Evolutionary conservation across 2,888 invertebrate species (phyloP).

Genomic region (Amphipoea lucens): DNA sequence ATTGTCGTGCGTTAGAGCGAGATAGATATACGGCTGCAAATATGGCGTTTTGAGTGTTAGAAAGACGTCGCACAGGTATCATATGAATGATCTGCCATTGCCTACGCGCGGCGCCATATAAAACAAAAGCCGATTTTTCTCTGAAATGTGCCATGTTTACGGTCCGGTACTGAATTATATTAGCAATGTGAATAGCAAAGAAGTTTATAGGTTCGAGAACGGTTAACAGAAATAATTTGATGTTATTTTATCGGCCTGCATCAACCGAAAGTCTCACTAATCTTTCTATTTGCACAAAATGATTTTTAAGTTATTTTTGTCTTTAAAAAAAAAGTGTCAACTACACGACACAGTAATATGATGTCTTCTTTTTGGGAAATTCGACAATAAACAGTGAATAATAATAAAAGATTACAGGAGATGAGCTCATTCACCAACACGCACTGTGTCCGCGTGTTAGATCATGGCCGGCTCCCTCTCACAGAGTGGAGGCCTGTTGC

Average conservation of each 20-base stretch:
- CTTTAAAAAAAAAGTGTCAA: too few relatives aligned
- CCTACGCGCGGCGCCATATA: background rate
- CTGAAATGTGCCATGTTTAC: background rate
- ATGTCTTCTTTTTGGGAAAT: too few relatives aligned
- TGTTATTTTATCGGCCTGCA: too few relatives aligned
- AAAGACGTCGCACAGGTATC: background rate
- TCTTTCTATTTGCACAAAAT: too few relatives aligned
- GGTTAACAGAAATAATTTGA: too few relatives aligned
- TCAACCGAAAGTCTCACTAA: too few relatives aligned
- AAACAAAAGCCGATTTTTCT: background rate
- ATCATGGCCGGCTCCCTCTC: background rate
- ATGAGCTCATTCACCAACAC: background rate
- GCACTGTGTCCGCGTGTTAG: background rate
- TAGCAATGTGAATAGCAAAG: background rate
- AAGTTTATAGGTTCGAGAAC: too few relatives aligned
- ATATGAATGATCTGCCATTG: background rate
- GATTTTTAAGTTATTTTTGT: too few relatives aligned
- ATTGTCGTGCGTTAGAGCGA: background rate
- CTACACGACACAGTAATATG: too few relatives aligned
- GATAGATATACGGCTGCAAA: background rate
- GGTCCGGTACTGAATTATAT: background rate
- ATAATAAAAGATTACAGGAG: too few relatives aligned
- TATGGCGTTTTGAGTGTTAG: background rate
- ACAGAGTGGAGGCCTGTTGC: background rate
- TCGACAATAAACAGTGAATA: too few relatives aligned